phyloP scores from a whole-genome alignment of 2,113 vertebrate genomes.

The Turnix velox region DNA sequence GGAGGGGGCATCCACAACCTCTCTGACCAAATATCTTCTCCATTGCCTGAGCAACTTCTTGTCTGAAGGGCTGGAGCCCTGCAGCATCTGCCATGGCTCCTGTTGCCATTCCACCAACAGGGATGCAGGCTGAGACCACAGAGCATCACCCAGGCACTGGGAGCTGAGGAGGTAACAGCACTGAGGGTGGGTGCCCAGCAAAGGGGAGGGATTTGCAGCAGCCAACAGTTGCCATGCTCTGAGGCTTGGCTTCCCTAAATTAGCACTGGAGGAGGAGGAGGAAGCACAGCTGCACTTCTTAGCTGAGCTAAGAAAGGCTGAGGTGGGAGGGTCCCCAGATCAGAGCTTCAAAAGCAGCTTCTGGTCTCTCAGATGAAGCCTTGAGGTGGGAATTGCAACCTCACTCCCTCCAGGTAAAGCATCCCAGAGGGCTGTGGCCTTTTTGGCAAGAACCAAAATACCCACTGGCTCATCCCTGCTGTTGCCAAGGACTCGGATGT shows the following conservation, averaged over 20 bases:
- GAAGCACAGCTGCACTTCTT: not conserved
- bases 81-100: not conserved
- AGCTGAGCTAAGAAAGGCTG: not conserved
- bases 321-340: not conserved
- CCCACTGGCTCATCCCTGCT: not conserved
- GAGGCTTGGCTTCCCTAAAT: constrained; percentile 1
- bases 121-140: not conserved
- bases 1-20: no score
- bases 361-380: not conserved
- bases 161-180: not conserved
- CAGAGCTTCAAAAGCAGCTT: not conserved
- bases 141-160: not conserved
- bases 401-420: not conserved
- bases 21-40: no score
- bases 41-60: not conserved
- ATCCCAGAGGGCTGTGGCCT: not conserved
- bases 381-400: not conserved
- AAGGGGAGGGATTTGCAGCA: not conserved
- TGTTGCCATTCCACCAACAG: not conserved
- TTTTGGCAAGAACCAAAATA: not conserved
- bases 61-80: not conserved
- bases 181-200: not conserved
- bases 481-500: constrained; percentile 2
- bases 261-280: constrained; percentile 13
- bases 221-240: not conserved